These are phyloP conservation scores for Spheniscus mendiculus DNA, from an alignment of 2,113 vertebrate species.

Conservation along the genomic window DNA sequence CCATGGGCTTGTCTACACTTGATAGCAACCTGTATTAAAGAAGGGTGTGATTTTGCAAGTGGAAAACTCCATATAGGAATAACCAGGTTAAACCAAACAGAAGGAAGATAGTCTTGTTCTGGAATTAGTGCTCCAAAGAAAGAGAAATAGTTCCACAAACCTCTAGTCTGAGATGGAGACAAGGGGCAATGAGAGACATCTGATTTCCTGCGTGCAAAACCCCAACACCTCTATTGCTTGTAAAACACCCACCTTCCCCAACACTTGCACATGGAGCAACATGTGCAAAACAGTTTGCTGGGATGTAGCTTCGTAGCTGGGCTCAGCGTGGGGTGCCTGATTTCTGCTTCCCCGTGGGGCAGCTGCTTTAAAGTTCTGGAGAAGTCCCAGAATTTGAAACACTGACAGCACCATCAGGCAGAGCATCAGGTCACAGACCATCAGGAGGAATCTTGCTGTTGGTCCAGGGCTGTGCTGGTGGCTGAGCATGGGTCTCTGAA, in stretches of 20 bases:
- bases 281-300: background rate
- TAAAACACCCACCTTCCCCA: background rate
- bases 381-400: background rate
- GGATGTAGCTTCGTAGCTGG: background rate
- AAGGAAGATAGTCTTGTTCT: background rate
- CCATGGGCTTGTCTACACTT: constrained; percentile 39
- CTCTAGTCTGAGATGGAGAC: background rate
- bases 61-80: constrained; percentile 54
- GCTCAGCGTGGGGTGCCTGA: background rate
- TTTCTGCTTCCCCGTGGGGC: background rate
- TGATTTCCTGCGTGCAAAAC: background rate
- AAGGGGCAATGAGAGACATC: background rate
- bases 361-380: background rate
- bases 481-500: background rate
- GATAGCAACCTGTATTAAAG: background rate
- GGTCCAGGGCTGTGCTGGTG: background rate
- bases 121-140: background rate
- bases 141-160: background rate
- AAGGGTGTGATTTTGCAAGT: constrained; percentile 31
- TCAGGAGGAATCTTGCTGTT: accelerated
- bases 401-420: background rate
- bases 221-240: background rate
- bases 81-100: background rate
- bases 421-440: background rate
- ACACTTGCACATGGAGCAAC: background rate